A percentile compares a stretch with the other conserved stretches of the same genome.
Conservation (phyloP, 1,140 invertebrate genomes). For the Macrotrachela quadricornifera region DNA sequence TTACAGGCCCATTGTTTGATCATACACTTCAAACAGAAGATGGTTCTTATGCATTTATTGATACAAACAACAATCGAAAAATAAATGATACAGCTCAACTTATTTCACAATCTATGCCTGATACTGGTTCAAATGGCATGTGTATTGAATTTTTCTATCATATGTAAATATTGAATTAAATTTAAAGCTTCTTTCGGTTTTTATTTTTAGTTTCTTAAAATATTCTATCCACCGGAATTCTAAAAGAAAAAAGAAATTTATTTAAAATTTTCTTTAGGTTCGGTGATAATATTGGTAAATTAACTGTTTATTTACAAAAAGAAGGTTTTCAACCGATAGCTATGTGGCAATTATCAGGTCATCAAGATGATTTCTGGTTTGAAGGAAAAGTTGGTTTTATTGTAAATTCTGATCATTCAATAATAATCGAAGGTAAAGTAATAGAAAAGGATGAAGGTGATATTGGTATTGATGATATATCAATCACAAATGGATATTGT, state of each 20-base stretch:
- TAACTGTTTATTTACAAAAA: slow-evolving; percentile 6
- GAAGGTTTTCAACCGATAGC: not conserved
- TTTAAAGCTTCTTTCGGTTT: too few species aligned
- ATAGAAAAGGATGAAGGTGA: not conserved
- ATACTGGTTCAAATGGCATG: too few species aligned
- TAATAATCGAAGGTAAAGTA: not conserved
- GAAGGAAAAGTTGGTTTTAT: not conserved
- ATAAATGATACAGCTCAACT: slow-evolving; percentile 2
- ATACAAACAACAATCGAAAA: slow-evolving; percentile 14
- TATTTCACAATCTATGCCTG: not conserved
- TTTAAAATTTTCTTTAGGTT: too few species aligned
- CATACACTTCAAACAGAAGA: slow-evolving; percentile 21
- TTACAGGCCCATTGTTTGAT: slow-evolving; percentile 31
- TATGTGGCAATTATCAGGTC: not conserved
- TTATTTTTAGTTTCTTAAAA: too few species aligned
- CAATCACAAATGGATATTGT: slow-evolving; percentile 19
- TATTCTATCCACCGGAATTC: too few species aligned
- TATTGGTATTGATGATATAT: slow-evolving; percentile 11
- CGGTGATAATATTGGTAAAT: slow-evolving; percentile 9
- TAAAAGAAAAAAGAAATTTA: too few species aligned
- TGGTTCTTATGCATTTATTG: slow-evolving; percentile 25
- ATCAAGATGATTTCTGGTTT: not conserved
- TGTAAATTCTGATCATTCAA: not conserved
- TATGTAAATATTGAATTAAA: too few species aligned
- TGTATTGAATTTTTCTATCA: too few species aligned